Base-by-base conservation (phyloP, 35 echinoderm and acorn worm species). In the Ptychodera flava region DNA sequence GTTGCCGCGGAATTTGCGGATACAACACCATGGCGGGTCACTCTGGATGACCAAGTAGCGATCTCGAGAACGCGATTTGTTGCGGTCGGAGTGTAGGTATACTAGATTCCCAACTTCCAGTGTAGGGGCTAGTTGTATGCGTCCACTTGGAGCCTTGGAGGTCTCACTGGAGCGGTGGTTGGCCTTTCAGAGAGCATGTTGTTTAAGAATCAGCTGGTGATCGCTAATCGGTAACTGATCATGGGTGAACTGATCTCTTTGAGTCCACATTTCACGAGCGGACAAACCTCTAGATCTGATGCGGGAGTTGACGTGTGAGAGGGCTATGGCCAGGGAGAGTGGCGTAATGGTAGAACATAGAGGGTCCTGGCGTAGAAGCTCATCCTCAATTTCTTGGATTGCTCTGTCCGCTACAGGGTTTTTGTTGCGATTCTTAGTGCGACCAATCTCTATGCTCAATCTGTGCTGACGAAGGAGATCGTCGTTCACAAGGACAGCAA, bases 241-340 rank as follows among this genome's bases (percentile, higher is more conserved):
- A 36, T 91, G 78, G 76, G 92, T 91, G 45, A 94, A 94, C 34
- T 94, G 89, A 36, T 94, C 89, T n/a, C 85, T 79, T 36, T 94
- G 92, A 28, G 79, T 85, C 85, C 80, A 88, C 85, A 94, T 91
- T 85, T 94, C 80, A 35, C 81, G 89, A 16, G 92, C 91, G 36
- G 89, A 91, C 16, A 94, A 29, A 77, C 89, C 89, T 30, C 86
- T 15, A 31, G 52, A 84, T 27, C 93, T 85, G 33, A 94, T 87
- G 0, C 86, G 64, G 27, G 84, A 83, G 37, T 88, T 94, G n/a
- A 94, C 37, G 33, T 38, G 75, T 10, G 85, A 53, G 22, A 89
- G 78, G 35, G 89, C 88, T 0, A 93, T 27, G 28, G 88, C 16
- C 34, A 87, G 89, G 1, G 86, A 37, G 29, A 91, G 53, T 1